These are phyloP conservation scores for Puffinus mauretanicus DNA, from an alignment of 2,113 vertebrate species.

Conservation along the genomic window DNA sequence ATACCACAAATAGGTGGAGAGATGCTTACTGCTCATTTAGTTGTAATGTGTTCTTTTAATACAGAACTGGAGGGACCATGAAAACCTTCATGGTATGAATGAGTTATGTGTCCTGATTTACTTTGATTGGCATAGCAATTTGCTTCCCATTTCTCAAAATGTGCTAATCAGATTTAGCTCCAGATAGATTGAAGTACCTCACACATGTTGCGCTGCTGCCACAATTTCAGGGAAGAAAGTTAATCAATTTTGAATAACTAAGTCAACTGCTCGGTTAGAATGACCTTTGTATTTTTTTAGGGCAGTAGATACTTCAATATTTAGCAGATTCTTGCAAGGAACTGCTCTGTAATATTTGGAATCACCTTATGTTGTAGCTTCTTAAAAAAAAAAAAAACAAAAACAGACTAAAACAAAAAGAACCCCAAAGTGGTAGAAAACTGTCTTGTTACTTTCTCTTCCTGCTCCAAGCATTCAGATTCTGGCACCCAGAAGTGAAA, in stretches of 20 bases:
- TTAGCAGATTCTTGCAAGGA: neutral
- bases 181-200: constrained; percentile 56
- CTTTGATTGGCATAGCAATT: constrained; percentile 77
- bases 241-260: constrained; percentile 71
- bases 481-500: neutral
- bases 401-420: neutral
- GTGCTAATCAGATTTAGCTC: constrained; percentile 67
- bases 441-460: neutral
- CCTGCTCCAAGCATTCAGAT: neutral
- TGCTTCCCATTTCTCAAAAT: constrained; percentile 63
- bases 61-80: neutral
- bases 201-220: constrained; percentile 28
- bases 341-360: neutral
- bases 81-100: constrained; percentile 46
- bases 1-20: neutral
- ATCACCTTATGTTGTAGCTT: neutral
- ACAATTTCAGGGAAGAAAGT: constrained; percentile 54
- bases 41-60: constrained; percentile 11
- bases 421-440: neutral
- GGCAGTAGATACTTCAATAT: neutral
- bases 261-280: constrained; percentile 20
- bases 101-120: constrained; percentile 49
- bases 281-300: neutral
- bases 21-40: neutral
- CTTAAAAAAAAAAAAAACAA: neutral